These are phyloP conservation scores for Antheraea pernyi DNA, from an alignment of 1,140 invertebrate species.

Conservation along the genomic window DNA sequence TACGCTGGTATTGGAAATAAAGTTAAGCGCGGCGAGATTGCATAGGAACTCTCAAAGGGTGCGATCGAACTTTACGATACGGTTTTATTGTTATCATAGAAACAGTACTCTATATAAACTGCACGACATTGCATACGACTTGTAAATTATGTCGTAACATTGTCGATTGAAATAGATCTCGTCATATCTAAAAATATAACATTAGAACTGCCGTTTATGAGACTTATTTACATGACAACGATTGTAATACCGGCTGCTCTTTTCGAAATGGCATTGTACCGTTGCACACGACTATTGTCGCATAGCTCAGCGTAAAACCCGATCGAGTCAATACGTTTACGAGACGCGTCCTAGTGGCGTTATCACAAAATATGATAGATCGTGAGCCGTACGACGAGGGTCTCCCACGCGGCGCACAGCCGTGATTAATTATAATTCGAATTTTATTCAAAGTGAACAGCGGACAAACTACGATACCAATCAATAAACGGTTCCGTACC, in stretches of 20 bases:
- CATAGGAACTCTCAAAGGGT: constrained; percentile 52
- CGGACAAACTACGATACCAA: constrained; percentile 77
- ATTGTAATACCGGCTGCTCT: constrained; percentile 28
- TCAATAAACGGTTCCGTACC: constrained; percentile 78
- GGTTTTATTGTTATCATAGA: constrained; percentile 59
- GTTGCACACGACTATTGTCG: constrained; percentile 44
- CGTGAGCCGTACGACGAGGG: constrained; percentile 61
- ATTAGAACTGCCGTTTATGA: constrained; percentile 19
- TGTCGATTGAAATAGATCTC: constrained; percentile 13
- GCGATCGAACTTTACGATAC: constrained; percentile 54
- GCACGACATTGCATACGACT: constrained; percentile 29
- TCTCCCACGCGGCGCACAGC: constrained; percentile 69
- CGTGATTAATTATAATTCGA: constrained; percentile 79
- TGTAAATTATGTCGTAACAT: constrained; percentile 30
- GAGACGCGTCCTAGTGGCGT: constrained; percentile 69
- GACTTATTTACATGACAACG: constrained; percentile 20
- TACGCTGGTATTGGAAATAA: constrained; percentile 63
- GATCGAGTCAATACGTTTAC: constrained; percentile 65
- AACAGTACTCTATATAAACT: constrained; percentile 37
- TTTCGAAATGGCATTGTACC: constrained; percentile 42
- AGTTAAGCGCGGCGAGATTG: constrained; percentile 64
- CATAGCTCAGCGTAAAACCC: constrained; percentile 57
- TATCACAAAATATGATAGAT: constrained; percentile 79
- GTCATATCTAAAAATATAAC: constrained; percentile 14
- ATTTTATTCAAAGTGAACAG: constrained; percentile 79